phyloP scores from a whole-genome alignment of 2,888 invertebrate genomes.

The Capitulum mitella region DNA sequence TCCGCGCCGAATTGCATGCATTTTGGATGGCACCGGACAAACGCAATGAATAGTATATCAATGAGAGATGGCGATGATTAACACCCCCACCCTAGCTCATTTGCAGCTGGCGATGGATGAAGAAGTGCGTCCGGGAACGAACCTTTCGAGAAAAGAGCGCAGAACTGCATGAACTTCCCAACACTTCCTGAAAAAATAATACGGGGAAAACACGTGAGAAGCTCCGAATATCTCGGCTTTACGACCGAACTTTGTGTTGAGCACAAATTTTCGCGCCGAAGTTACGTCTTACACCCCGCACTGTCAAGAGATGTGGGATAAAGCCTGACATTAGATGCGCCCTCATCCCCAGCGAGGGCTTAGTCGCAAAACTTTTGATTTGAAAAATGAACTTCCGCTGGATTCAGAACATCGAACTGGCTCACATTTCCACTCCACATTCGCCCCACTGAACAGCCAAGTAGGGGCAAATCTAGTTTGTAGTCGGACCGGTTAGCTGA shows the following conservation, averaged over 20 bases:
- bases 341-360: neutral
- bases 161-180: neutral
- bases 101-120: neutral
- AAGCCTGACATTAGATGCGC: slow-evolving; percentile 4
- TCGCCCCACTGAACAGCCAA: neutral
- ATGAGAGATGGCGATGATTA: neutral
- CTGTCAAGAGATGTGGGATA: neutral
- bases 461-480: neutral
- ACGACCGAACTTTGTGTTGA: neutral
- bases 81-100: neutral
- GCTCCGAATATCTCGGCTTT: neutral
- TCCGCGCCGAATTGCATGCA: slow-evolving; percentile 1
- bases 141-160: too few species aligned
- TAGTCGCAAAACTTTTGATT: slow-evolving; percentile 10
- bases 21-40: slow-evolving; percentile 12
- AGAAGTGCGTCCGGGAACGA: neutral
- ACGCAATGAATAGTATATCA: slow-evolving; percentile 3
- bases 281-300: neutral
- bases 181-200: too few species aligned
- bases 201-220: neutral
- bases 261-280: neutral
- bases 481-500: neutral
- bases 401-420: neutral
- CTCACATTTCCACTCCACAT: neutral
- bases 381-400: slow-evolving; percentile 2